Percentiles rank a stretch among this genome's conserved stretches.
Conservation (phyloP, 2,888 invertebrate genomes). For the Pyralis farinalis region DNA sequence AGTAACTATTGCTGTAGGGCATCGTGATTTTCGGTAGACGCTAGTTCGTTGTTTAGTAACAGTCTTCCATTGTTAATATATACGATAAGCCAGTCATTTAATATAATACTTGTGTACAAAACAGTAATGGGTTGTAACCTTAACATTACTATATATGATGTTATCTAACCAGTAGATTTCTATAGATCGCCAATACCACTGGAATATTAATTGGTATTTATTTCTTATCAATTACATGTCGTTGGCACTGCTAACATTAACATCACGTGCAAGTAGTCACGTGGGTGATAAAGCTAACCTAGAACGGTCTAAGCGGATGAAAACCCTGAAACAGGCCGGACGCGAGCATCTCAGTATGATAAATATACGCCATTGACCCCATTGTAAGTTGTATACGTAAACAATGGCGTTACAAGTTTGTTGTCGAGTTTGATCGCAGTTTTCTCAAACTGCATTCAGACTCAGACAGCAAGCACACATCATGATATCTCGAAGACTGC, state of each 20-base stretch:
- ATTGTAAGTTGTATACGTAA: conserved; percentile 49
- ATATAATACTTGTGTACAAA: too few species aligned
- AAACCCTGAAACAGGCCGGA: conserved; percentile 44
- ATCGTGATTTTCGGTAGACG: conserved; percentile 3
- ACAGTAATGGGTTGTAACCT: too few species aligned
- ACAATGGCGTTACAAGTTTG: conserved; percentile 38
- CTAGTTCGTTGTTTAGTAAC: conserved; percentile 6
- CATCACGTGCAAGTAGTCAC: conserved; percentile 10
- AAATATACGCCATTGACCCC: conserved; percentile 59
- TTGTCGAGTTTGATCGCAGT: conserved; percentile 28
- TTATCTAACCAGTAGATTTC: too few species aligned
- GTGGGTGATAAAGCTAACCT: conserved; percentile 13
- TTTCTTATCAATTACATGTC: too few species aligned
- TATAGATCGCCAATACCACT: too few species aligned
- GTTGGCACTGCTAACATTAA: too few species aligned
- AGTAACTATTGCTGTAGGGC: neutral
- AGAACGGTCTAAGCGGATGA: conserved; percentile 12
- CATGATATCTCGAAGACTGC: too few species aligned
- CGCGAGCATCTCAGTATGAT: conserved; percentile 39
- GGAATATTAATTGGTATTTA: too few species aligned
- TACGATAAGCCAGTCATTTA: conserved; percentile 3
- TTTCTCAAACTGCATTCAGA: too few species aligned
- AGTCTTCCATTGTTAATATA: conserved; percentile 5
- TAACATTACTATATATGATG: too few species aligned
- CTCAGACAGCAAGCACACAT: conserved; percentile 11